Evolutionary conservation across 2,888 invertebrate genomes (phyloP), one percentile per base, ranked within the genome.

Genomic region (Acronicta leporina): DNA sequence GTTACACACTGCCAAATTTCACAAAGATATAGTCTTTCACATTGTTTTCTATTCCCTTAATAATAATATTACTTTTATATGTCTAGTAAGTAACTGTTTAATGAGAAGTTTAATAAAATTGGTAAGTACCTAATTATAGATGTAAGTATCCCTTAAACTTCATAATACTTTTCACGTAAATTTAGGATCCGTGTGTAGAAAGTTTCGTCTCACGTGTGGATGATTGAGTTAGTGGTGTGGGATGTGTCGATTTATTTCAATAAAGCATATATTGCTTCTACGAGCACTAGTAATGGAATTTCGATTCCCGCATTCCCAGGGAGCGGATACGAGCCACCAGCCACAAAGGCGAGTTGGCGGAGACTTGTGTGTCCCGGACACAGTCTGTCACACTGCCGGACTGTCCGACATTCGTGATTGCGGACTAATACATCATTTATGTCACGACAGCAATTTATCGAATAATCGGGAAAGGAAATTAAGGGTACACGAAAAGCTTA

Each of bases 391-490:
- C 45, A 20, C 20, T 25, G 53, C 44, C 50, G 9, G 30, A 20
- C 8, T 27, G 46, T 14, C 50, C 47, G 55, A 15, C 14, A 47
- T 11, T 11, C 14, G 30, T 43, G 42, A 33, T 38, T 63, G 53
- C 16, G 33, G 47, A 44, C 41, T 49, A 40, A 59, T 49, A 50
- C 33, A 67, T 62, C 57, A 63, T 70, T 57, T 63, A 45, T 46
- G 48, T 46, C 64, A 63, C 44, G 46, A 55, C 20, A 35, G 30
- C 45, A 52, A 59, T 59, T 63, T 59, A 74, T 45, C 47, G 41
- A 56, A 68, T 68, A 68, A 68, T 73, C 56, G 48, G 48, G 54
- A 46, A 47, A 64, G 54, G 57, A 68, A 73, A 70, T 69, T 69
- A 68, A 58, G 54, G 50, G 52, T 63, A 45, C 45, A 43, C 30